Conservation (phyloP, 2,888 invertebrate genomes). For the Cristatella mucedo region DNA sequence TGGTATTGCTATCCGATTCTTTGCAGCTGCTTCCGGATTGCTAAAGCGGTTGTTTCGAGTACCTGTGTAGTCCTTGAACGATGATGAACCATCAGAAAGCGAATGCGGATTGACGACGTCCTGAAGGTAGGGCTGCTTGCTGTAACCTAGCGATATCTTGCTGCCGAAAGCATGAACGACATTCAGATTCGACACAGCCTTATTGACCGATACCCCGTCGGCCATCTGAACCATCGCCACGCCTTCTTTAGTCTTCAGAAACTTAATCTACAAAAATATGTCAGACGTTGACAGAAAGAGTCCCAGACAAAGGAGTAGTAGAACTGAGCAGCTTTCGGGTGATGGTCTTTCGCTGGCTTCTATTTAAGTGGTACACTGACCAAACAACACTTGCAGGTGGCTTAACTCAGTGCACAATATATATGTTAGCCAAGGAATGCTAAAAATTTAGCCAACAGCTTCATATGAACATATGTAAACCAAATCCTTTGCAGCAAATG, state of each 20-base stretch:
- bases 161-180: slow-evolving; percentile 68
- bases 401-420: too few relatives aligned
- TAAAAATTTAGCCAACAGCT: too few relatives aligned
- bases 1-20: slow-evolving; percentile 62
- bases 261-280: slow-evolving; percentile 89
- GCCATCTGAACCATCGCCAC: slow-evolving; percentile 99
- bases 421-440: too few relatives aligned
- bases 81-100: slow-evolving; percentile 82
- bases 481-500: too few relatives aligned
- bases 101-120: slow-evolving; percentile 92
- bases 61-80: slow-evolving; percentile 91
- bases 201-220: slow-evolving; percentile 76
- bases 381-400: too few relatives aligned
- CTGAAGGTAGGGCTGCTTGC: slow-evolving; percentile 41
- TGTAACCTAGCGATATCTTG: too few relatives aligned
- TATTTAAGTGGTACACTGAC: too few relatives aligned
- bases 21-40: slow-evolving; percentile 84
- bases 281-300: too few relatives aligned
- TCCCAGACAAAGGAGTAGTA: too few relatives aligned
- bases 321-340: too few relatives aligned
- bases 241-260: slow-evolving; percentile 92
- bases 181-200: slow-evolving; percentile 84
- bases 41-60: slow-evolving; percentile 92
- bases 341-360: too few relatives aligned
- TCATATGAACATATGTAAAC: too few relatives aligned